Conservation (phyloP, 2,797 vertebrate genomes). For the Leucoraja ocellata region DNA sequence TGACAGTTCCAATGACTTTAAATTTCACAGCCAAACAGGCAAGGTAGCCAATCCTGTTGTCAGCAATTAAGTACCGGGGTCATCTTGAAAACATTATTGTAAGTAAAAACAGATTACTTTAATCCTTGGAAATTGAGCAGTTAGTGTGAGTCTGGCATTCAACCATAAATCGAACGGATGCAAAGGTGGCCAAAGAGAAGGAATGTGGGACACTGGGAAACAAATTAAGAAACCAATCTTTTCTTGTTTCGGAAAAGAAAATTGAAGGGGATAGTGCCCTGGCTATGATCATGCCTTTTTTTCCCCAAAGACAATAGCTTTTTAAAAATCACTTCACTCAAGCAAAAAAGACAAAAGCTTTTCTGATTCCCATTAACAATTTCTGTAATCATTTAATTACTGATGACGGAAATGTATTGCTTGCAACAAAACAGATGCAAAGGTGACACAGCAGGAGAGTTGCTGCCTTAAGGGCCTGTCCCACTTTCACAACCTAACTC, state of each 20-base stretch:
- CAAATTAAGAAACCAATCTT: too few species aligned
- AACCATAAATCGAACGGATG: background rate
- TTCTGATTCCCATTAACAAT: too few species aligned
- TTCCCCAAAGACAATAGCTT: too few species aligned
- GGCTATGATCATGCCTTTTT: background rate
- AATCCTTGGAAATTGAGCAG: background rate
- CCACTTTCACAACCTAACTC: too few species aligned
- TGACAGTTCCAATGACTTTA: background rate
- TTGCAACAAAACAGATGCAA: too few species aligned
- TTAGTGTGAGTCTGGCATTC: background rate
- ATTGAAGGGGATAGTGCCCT: background rate
- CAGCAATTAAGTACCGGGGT: background rate
- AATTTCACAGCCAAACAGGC: background rate
- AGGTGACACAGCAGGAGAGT: too few species aligned
- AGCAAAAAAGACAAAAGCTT: too few species aligned
- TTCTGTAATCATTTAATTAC: too few species aligned
- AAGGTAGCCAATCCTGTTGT: background rate
- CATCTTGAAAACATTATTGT: background rate
- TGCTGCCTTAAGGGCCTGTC: too few species aligned
- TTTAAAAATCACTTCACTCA: too few species aligned
- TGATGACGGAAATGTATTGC: too few species aligned
- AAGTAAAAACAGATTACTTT: conserved; percentile 9
- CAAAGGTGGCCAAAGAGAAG: background rate
- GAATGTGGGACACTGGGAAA: background rate
- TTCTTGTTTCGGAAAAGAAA: background rate